Evolutionary conservation across 2,888 invertebrate genomes (phyloP).

Genomic region (Acronicta psi): DNA sequence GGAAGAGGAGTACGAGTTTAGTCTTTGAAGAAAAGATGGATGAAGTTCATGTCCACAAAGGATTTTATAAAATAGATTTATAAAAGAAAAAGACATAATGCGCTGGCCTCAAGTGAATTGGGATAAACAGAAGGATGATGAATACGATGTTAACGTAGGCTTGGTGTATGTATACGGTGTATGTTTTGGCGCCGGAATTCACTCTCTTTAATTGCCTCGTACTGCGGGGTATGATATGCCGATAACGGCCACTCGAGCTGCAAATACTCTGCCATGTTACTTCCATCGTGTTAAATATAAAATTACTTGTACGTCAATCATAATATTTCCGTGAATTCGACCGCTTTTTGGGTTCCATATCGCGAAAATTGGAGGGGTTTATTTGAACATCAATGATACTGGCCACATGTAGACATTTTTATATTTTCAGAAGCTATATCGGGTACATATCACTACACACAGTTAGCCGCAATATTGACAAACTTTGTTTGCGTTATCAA

Average conservation of each 20-base stretch:
- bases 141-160: too few species aligned
- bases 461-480: neutral
- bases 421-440: neutral
- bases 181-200: neutral
- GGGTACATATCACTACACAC: too few species aligned
- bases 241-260: neutral
- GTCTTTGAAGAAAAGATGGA: too few species aligned
- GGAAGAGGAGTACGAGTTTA: too few species aligned
- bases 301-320: conserved; percentile 14
- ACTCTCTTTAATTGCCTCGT: neutral
- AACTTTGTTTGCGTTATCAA: neutral
- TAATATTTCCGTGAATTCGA: conserved; percentile 10
- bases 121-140: too few species aligned
- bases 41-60: too few species aligned
- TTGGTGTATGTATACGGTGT: too few species aligned
- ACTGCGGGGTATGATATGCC: neutral
- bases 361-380: conserved; percentile 2
- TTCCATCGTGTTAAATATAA: conserved; percentile 13
- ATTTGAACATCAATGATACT: neutral
- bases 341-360: conserved; percentile 19
- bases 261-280: conserved; percentile 15
- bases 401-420: neutral
- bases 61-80: too few species aligned
- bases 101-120: too few species aligned
- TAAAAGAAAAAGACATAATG: too few species aligned